Evolutionary conservation across 2,113 vertebrate genomes (phyloP).

Genomic region (Scytalopus superciliaris): DNA sequence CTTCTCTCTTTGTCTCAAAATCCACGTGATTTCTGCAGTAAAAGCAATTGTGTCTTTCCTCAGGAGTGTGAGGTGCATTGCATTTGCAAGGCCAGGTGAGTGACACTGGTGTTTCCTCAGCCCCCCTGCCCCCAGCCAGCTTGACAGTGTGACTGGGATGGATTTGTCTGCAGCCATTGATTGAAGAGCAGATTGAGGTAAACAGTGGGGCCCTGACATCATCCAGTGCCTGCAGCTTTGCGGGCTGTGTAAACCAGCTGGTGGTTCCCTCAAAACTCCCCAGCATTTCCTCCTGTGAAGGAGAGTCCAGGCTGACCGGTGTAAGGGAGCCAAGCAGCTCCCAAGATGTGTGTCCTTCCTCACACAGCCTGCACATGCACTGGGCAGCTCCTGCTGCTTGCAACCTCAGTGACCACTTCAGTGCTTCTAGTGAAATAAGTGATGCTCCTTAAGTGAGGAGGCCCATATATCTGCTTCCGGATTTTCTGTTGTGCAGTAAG

Average conservation of each 20-base stretch:
- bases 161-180: background rate
- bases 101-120: fast-evolving
- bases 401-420: fast-evolving
- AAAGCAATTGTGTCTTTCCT: background rate
- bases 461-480: background rate
- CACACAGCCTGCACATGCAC: fast-evolving
- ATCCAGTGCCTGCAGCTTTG: background rate
- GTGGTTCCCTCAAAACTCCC: background rate
- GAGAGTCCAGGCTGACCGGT: fast-evolving
- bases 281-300: background rate
- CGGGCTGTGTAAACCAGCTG: background rate
- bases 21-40: background rate
- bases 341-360: too few relatives aligned
- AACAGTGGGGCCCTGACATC: background rate
- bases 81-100: background rate
- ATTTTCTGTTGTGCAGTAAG: background rate
- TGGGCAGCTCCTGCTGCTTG: background rate
- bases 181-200: background rate
- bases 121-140: background rate
- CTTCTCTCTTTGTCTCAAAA: background rate
- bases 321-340: background rate
- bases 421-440: background rate
- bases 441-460: background rate
- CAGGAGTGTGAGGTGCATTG: background rate
- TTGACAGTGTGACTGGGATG: background rate